phyloP scores from a whole-genome alignment of 2,113 vertebrate species.

The Felis chaus region DNA sequence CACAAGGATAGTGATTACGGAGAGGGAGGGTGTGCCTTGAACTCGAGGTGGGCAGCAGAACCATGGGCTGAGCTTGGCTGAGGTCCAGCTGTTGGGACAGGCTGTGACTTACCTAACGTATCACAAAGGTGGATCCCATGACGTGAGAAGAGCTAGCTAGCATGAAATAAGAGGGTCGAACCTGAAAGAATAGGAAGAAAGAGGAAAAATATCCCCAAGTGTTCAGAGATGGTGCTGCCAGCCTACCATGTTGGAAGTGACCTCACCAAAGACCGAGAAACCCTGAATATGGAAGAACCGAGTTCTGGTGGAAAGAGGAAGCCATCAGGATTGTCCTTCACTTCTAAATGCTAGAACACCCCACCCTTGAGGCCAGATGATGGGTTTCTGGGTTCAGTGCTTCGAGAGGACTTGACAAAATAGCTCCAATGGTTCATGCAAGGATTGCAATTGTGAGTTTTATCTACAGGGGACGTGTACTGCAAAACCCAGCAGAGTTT shows the following conservation, averaged over 20 bases:
- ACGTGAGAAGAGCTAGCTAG: background rate
- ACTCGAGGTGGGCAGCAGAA: no score
- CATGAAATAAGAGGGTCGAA: background rate
- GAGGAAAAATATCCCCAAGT: background rate
- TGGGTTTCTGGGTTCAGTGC: background rate
- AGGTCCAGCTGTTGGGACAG: background rate
- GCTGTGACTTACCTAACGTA: background rate
- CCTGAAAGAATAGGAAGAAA: background rate
- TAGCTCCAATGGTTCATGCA: accelerated
- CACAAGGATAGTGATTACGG: background rate
- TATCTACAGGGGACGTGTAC: background rate
- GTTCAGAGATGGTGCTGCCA: background rate
- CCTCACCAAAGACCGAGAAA: background rate
- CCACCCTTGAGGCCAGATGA: accelerated
- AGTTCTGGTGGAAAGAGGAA: background rate
- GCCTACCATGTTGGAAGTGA: background rate
- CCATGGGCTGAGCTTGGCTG: background rate
- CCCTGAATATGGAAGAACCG: background rate
- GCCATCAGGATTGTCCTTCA: accelerated
- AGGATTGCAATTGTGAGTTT: background rate
- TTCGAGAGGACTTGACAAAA: background rate
- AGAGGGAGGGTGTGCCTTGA: background rate
- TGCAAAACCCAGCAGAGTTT: accelerated
- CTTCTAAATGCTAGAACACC: background rate
- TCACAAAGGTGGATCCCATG: accelerated